Percentiles rank a stretch among this genome's conserved stretches.
These are phyloP conservation scores for Rhizomys pruinosus DNA, from an alignment of 2,113 vertebrate species.

Conservation along the genomic window DNA sequence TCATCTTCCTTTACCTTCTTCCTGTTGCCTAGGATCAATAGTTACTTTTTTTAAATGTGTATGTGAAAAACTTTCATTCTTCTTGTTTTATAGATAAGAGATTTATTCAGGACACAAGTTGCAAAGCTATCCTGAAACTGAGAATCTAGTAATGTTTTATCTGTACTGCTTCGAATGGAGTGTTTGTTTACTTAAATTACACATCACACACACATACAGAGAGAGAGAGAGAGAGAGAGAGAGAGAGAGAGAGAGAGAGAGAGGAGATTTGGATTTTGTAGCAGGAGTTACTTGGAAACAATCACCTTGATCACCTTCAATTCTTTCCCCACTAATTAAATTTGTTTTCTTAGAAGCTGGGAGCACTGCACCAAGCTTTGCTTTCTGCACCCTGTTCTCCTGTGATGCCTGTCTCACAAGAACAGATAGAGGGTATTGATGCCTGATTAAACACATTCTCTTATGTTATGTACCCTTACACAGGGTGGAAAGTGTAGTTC, in stretches of 20 bases:
- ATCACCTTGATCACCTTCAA: background rate
- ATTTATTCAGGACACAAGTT: background rate
- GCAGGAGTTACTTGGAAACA: background rate
- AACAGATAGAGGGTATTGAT: background rate
- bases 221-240: background rate
- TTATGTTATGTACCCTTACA: background rate
- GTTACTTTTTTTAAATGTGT: background rate
- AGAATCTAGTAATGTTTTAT: background rate
- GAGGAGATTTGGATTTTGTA: background rate
- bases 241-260: too few relatives aligned
- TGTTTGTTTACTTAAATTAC: background rate
- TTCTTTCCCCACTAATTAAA: background rate
- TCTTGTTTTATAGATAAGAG: background rate
- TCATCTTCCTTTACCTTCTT: too few relatives aligned
- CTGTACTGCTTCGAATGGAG: background rate
- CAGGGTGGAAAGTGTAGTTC: background rate
- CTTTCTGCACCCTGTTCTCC: background rate
- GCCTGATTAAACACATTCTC: background rate
- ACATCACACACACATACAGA: background rate
- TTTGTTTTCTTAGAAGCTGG: background rate
- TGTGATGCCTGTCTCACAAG: background rate
- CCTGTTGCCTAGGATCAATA: background rate
- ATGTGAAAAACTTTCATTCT: background rate
- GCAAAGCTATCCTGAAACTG: slow-evolving; percentile 10
- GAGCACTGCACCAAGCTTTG: background rate